Evolutionary conservation across 2,888 invertebrate species (phyloP), one percentile per base, ranked within the genome.

Genomic region (Ametastegia equiseti): DNA sequence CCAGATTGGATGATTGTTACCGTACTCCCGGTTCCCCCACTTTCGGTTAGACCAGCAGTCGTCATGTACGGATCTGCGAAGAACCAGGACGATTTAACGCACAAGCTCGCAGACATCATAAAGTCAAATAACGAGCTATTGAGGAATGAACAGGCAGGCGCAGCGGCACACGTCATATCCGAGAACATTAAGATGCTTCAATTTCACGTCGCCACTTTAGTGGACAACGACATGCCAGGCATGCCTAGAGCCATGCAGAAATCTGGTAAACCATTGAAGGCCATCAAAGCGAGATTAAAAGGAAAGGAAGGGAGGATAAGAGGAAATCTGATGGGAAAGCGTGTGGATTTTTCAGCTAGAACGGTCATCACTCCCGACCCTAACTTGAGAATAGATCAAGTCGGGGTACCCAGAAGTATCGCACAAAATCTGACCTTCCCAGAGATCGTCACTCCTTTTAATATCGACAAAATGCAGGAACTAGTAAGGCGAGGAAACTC

Each of bases 1-100:
- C 99, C 99, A 6, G 99, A 99, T 93, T 99, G 99, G 99, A 99
- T 99, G 99, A 96, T 99, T 84, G 95, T 98, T 6, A 99, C 99
- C 1, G 98, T 98, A 13, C 92, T 99, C 82, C 99, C 99, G 0
- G 99, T 99, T 0, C 99, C 99, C 0, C 99, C 99, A 2, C 92
- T 99, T 33, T 95, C 97, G 1, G 99, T 99, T 0, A 94, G 99
- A 84, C 99, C 99, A 0, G 99, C 99, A 79, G 99, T 99, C 5
- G 98, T 99, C 9, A 99, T 99, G 97, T 97, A 97, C 92, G 99
- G 99, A n/a, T 97, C 99, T 0, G 99, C 99, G 0, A 96, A 98
- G 91, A 99, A 99, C 94, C 96, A 98, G 93, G 99, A 99, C 90
- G 99, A 99, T 94, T 95, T 99, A 88, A 99, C 99, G 0, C 99